Conservation (phyloP, 1,140 invertebrate genomes). For the Oscheius sp. region DNA sequence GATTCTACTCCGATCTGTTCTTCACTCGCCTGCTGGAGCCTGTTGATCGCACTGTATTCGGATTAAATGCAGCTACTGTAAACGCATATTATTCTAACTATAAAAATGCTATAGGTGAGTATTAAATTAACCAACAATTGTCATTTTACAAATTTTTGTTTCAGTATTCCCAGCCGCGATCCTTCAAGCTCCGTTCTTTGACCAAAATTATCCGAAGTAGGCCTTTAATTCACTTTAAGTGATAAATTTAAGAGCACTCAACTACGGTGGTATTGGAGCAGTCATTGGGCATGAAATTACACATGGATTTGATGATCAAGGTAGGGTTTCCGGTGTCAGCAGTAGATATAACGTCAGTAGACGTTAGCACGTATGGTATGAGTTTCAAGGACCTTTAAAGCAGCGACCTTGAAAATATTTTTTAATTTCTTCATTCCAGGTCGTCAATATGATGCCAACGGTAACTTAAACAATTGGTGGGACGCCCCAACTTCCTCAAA, state of each 20-base stretch:
- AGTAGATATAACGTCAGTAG: too few relatives aligned
- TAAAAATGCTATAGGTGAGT: constrained; percentile 69
- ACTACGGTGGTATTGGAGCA: constrained; percentile 65
- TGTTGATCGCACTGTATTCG: constrained; percentile 65
- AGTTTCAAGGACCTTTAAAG: too few relatives aligned
- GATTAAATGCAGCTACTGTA: constrained; percentile 64
- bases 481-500: background rate
- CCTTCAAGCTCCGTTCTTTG: constrained; percentile 69
- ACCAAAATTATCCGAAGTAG: constrained; percentile 66
- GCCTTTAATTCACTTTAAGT: too few relatives aligned
- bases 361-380: too few relatives aligned
- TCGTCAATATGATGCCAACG: background rate
- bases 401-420: too few relatives aligned
- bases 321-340: too few relatives aligned
- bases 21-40: constrained; percentile 64
- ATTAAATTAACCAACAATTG: constrained; percentile 5
- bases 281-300: constrained; percentile 67
- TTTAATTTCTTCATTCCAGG: background rate
- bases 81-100: constrained; percentile 70
- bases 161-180: constrained; percentile 70
- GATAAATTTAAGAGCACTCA: too few relatives aligned
- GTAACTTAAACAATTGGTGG: background rate
- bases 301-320: constrained; percentile 64
- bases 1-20: constrained; percentile 64
- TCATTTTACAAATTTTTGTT: constrained; percentile 7